Base-by-base conservation (phyloP, 2,888 invertebrate species). In the Galerucella calmariensis region DNA sequence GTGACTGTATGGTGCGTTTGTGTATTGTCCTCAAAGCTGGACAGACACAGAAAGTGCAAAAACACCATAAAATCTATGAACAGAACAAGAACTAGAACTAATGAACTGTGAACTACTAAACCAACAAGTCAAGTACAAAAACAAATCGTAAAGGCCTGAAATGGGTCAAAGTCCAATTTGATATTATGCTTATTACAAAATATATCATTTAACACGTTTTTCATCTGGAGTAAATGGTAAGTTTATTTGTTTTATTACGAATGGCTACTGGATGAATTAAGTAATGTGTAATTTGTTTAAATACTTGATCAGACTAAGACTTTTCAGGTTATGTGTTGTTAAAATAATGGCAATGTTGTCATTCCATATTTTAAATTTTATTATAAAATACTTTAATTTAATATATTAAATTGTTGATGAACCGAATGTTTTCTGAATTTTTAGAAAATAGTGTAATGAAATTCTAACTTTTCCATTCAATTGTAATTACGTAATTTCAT, bases 211-310 rank as follows among this genome's bases (percentile, higher is more conserved):
- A 59, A 58, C 71, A 76, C 58, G 74, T 67, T 70, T 75, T 73
- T 70, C 73, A 66, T 67, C 41, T 72, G 69, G 48, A 74, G 78
- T 78, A 77, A 73, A 79, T 79, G 79, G 79, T 79, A 65, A 79
- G 79, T 79, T 46, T 20, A 61, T 48, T 72, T 56, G 14, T 53
- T 67, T 62, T 66, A 46, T 51, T 12, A 41, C 24, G 48, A 27
- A 61, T 12, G 14, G 35, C 11, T 61, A 27, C 16, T 56, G 9
- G 16, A 56, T 56, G 9, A 20, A 56, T 56, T 16, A 16, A 56
- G 16, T 20, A 56, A 10, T 20, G 0, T 56, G 8, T 27, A 62
- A 1, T 62, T 62, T 24, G 5, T 16, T 71, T 73, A 73, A 69
- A 20, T 46, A 46, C 1, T 16, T 41, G 12, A 16, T 20, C 16